A percentile compares a stretch with the other conserved stretches of the same genome.
These are phyloP conservation scores for Oryzias javanicus DNA, from an alignment of 2,113 vertebrate genomes.

Conservation along the genomic window DNA sequence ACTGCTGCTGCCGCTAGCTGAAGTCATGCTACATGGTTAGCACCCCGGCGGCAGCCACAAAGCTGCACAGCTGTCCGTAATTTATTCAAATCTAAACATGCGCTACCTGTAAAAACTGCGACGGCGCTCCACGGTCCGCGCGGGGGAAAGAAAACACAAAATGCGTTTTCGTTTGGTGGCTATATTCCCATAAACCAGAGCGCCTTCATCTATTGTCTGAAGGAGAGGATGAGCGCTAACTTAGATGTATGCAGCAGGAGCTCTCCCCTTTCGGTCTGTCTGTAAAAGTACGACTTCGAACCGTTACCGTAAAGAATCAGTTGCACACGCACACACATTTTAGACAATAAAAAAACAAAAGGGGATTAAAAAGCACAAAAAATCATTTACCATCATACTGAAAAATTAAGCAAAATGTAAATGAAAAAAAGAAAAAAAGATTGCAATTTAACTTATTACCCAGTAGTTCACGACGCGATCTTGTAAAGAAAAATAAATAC, in stretches of 20 bases:
- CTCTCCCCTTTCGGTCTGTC: constrained; percentile 37
- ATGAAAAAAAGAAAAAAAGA: too few species aligned
- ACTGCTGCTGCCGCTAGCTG: constrained; percentile 19
- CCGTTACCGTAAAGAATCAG: constrained; percentile 31
- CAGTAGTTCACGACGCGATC: too few species aligned
- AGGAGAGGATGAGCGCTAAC: constrained; percentile 36
- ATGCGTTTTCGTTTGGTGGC: not conserved
- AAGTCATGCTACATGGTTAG: constrained; percentile 38
- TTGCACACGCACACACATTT: constrained; percentile 17
- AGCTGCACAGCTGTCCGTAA: constrained; percentile 36
- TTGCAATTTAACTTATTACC: too few species aligned
- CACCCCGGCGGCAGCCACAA: constrained; percentile 55
- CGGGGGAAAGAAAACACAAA: not conserved
- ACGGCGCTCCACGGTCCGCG: not conserved
- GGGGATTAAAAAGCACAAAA: not conserved
- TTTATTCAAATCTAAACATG: not conserved
- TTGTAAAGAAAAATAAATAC: not conserved
- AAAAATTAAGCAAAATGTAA: too few species aligned
- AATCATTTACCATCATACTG: too few species aligned
- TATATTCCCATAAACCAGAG: not conserved
- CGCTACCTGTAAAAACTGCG: constrained; percentile 37
- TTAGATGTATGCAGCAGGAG: constrained; percentile 23
- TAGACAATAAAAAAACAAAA: rapidly evolving
- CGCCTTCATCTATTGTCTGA: not conserved
- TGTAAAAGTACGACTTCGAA: constrained; percentile 43